Evolutionary conservation across 92 coral and sea anemone genomes (phyloP).

Genomic region (Paramuricea clavata): DNA sequence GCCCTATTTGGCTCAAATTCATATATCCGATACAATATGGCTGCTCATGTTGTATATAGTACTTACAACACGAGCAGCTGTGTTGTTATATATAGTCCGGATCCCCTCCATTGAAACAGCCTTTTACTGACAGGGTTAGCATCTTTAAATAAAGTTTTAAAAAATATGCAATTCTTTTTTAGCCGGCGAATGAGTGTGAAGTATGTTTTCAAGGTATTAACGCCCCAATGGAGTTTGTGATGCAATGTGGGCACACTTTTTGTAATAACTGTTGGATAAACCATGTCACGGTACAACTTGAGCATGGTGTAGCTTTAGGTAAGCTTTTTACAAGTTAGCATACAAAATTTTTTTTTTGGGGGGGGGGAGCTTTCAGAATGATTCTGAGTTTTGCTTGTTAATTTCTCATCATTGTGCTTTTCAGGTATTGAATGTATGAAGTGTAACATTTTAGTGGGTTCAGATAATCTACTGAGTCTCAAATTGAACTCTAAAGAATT

Average conservation of each 20-base stretch:
- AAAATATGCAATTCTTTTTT: not conserved
- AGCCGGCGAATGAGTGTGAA: conserved; percentile 67
- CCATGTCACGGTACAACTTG: conserved; percentile 71
- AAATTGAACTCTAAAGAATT: conserved; percentile 49
- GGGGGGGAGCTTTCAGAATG: too few relatives aligned
- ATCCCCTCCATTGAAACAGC: too few relatives aligned
- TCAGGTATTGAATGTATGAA: conserved; percentile 90
- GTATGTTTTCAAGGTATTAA: conserved; percentile 85
- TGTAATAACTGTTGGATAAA: conserved; percentile 82
- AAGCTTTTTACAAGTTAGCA: not conserved
- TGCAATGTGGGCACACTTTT: conserved; percentile 80
- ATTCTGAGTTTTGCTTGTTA: too few relatives aligned
- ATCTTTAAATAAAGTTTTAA: too few relatives aligned
- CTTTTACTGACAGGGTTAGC: too few relatives aligned
- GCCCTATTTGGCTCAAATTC: too few relatives aligned
- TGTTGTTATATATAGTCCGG: too few relatives aligned
- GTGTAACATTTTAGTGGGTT: conserved; percentile 78
- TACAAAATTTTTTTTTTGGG: too few relatives aligned
- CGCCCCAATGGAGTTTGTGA: conserved; percentile 64
- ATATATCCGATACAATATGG: too few relatives aligned
- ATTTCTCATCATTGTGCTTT: not conserved
- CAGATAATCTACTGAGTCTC: conserved; percentile 75
- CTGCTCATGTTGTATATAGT: too few relatives aligned
- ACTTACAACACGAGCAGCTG: too few relatives aligned
- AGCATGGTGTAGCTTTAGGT: conserved; percentile 84